A percentile compares a stretch with the other conserved stretches of the same genome.
Evolutionary conservation across 2,797 vertebrate species (phyloP).

Genomic region (Sciurus vulgaris): DNA sequence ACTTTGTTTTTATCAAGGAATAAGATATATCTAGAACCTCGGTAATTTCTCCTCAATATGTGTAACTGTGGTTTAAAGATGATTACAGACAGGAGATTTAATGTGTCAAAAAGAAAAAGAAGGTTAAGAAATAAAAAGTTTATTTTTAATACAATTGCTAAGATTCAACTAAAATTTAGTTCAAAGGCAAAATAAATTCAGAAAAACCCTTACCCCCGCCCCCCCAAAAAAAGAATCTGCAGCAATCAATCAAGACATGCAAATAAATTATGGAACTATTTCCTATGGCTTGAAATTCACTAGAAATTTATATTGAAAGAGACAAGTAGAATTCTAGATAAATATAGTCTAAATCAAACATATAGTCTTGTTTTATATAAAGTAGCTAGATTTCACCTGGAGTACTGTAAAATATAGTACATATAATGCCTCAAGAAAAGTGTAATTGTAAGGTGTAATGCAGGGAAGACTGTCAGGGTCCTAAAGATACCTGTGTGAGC

Average conservation of each 20-base stretch:
- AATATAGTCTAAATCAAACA: constrained; percentile 85
- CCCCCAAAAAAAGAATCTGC: constrained; percentile 67
- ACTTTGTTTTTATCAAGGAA: not conserved
- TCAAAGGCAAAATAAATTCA: constrained; percentile 69
- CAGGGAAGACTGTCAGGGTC: constrained; percentile 65
- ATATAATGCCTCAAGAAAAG: constrained; percentile 83
- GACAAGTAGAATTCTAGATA: constrained; percentile 77
- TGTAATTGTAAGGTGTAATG: constrained; percentile 79
- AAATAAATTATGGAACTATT: constrained; percentile 86
- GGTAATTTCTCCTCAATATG: constrained; percentile 66
- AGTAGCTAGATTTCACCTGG: constrained; percentile 82
- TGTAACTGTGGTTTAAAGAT: constrained; percentile 72
- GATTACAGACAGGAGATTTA: constrained; percentile 76
- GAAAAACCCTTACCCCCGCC: constrained; percentile 40
- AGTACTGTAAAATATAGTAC: constrained; percentile 83
- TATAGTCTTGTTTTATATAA: constrained; percentile 84
- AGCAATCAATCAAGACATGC: constrained; percentile 61
- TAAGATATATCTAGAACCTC: not conserved
- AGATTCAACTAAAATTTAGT: constrained; percentile 54
- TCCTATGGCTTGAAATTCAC: constrained; percentile 73
- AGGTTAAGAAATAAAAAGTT: not conserved
- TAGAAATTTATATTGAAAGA: constrained; percentile 75
- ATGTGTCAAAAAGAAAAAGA: constrained; percentile 71
- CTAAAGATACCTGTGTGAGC: constrained; percentile 72
- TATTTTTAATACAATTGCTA: constrained; percentile 80